Conservation (phyloP, 2,113 vertebrate genomes). For the Pelecanus crispus region DNA sequence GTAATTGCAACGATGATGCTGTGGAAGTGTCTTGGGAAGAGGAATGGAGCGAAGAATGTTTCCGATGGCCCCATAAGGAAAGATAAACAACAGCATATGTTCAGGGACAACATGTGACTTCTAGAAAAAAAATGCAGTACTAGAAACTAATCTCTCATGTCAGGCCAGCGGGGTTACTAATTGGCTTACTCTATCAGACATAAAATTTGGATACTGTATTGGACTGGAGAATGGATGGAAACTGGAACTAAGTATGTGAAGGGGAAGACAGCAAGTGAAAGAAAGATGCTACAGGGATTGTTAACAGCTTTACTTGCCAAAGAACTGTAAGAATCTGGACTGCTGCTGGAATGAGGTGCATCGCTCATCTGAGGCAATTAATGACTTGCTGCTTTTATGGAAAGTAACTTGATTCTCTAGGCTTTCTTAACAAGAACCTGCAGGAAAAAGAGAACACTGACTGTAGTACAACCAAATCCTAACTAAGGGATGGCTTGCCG, state of each 20-base stretch:
- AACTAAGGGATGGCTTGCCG: not conserved
- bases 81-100: not conserved
- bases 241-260: not conserved
- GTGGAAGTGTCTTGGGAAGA: not conserved
- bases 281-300: not conserved
- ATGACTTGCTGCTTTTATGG: not conserved
- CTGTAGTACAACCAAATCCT: not conserved
- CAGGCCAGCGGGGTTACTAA: not conserved
- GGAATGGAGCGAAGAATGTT: not conserved
- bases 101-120: not conserved
- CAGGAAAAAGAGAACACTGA: not conserved
- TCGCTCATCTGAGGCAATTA: not conserved
- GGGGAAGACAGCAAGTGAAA: not conserved
- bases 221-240: not conserved
- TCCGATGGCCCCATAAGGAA: not conserved
- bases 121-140: not conserved
- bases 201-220: constrained; percentile 1
- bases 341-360: not conserved
- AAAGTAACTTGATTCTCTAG: not conserved
- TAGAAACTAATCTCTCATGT: not conserved
- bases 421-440: not conserved
- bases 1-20: not conserved
- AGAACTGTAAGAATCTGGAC: not conserved
- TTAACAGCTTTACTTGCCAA: not conserved
- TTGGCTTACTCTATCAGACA: not conserved